Evolutionary conservation across 2,797 vertebrate species (phyloP).

Genomic region (Psittacula derbiana): DNA sequence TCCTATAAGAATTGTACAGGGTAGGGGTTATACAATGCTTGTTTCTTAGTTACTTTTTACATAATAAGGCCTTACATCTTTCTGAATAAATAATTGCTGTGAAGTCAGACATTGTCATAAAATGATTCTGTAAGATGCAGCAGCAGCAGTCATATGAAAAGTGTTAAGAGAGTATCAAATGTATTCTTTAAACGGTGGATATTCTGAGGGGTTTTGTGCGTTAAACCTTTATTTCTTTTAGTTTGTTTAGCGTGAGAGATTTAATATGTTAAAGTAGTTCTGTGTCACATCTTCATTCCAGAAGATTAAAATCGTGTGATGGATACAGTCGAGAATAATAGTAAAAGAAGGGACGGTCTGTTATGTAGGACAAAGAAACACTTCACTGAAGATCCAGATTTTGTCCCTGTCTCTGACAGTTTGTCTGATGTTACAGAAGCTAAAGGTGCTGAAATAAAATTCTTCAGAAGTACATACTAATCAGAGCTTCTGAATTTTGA

Average conservation of each 20-base stretch:
- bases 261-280: background rate
- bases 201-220: background rate
- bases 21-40: background rate
- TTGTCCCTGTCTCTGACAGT: background rate
- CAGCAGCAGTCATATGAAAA: background rate
- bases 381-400: background rate
- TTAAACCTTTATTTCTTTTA: background rate
- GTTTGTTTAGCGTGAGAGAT: background rate
- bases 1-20: background rate
- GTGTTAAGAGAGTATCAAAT: background rate
- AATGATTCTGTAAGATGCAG: background rate
- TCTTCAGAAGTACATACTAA: background rate
- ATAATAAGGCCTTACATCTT: background rate
- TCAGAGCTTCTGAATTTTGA: background rate
- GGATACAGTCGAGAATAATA: background rate
- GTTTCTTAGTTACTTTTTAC: background rate
- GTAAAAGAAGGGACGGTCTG: background rate
- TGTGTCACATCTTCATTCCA: background rate
- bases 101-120: background rate
- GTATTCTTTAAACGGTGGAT: background rate
- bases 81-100: background rate
- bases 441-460: background rate
- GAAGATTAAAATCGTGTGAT: background rate
- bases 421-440: background rate
- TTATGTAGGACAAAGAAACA: background rate